Evolutionary conservation across 2,888 invertebrate genomes (phyloP).

Genomic region (Meteorus cinctellus): DNA sequence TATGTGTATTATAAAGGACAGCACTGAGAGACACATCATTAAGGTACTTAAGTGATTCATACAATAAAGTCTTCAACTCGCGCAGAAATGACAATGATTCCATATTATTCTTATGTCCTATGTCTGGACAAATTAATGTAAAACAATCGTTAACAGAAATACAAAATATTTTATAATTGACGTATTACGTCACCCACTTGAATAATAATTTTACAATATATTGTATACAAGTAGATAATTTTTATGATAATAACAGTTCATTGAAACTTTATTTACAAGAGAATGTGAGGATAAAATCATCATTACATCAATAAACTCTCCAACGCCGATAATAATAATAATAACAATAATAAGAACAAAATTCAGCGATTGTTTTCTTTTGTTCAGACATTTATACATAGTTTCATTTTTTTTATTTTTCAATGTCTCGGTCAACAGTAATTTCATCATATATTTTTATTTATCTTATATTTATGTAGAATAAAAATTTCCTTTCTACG

Average conservation of each 20-base stretch:
- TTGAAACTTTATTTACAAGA: slow-evolving; percentile 58
- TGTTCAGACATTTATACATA: slow-evolving; percentile 28
- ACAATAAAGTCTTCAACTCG: slow-evolving; percentile 53
- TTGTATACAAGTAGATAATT: slow-evolving; percentile 33
- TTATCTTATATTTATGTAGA: slow-evolving; percentile 3
- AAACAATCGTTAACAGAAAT: slow-evolving; percentile 24
- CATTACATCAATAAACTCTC: slow-evolving; percentile 35
- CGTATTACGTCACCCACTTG: slow-evolving; percentile 39
- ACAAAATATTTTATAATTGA: slow-evolving; percentile 25
- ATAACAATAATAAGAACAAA: slow-evolving; percentile 16
- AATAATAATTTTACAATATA: slow-evolving; percentile 50
- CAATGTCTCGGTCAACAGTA: slow-evolving; percentile 22
- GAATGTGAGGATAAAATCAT: slow-evolving; percentile 39
- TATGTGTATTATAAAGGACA: slow-evolving; percentile 64
- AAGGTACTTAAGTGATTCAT: slow-evolving; percentile 60
- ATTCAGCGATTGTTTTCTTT: slow-evolving; percentile 42
- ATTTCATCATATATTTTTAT: slow-evolving; percentile 1
- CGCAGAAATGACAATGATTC: slow-evolving; percentile 52
- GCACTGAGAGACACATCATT: slow-evolving; percentile 60
- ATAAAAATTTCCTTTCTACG: slow-evolving; percentile 22
- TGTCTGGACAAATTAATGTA: slow-evolving; percentile 38
- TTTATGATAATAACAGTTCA: slow-evolving; percentile 45
- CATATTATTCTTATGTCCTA: slow-evolving; percentile 33
- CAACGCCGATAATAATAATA: slow-evolving; percentile 26
- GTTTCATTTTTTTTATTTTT: slow-evolving; percentile 16